phyloP scores from a whole-genome alignment of 92 coral and sea anemone species.

The Micromussa lordhowensis region DNA sequence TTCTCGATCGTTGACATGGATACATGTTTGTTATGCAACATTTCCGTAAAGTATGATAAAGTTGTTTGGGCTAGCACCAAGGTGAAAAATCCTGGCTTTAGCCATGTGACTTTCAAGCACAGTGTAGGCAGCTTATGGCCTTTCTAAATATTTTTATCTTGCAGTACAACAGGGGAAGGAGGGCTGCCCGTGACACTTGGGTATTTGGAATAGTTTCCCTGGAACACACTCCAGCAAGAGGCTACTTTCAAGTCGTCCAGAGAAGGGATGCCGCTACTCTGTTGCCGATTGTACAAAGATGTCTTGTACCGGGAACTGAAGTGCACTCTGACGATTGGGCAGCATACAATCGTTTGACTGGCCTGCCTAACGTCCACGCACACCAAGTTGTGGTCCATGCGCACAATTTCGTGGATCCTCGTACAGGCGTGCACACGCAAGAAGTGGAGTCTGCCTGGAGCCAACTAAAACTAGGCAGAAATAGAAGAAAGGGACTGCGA shows the following conservation, averaged over 20 bases:
- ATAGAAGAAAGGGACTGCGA: constrained; percentile 29
- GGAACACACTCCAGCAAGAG: constrained; percentile 28
- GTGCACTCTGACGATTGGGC: constrained; percentile 63
- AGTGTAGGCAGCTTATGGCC: background rate
- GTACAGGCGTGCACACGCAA: constrained; percentile 53
- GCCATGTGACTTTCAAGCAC: background rate
- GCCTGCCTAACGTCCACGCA: constrained; percentile 27
- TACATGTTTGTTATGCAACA: too few species aligned
- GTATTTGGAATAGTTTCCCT: constrained; percentile 31
- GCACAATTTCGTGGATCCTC: constrained; percentile 48
- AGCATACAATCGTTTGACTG: constrained; percentile 35
- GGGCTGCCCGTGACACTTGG: constrained; percentile 17
- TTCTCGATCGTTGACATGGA: too few species aligned
- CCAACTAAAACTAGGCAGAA: constrained; percentile 12
- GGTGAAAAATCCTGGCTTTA: too few species aligned
- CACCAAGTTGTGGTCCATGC: constrained; percentile 47
- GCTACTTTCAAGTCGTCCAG: constrained; percentile 41
- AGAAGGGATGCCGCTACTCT: constrained; percentile 31
- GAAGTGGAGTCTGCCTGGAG: constrained; percentile 53
- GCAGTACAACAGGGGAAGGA: constrained; percentile 46
- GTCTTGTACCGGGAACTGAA: constrained; percentile 56
- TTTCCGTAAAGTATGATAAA: too few species aligned
- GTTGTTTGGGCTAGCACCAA: too few species aligned
- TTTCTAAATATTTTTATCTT: background rate
- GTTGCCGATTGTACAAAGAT: constrained; percentile 33